phyloP scores from a whole-genome alignment of 2,888 invertebrate genomes.

The Lottia scabra region DNA sequence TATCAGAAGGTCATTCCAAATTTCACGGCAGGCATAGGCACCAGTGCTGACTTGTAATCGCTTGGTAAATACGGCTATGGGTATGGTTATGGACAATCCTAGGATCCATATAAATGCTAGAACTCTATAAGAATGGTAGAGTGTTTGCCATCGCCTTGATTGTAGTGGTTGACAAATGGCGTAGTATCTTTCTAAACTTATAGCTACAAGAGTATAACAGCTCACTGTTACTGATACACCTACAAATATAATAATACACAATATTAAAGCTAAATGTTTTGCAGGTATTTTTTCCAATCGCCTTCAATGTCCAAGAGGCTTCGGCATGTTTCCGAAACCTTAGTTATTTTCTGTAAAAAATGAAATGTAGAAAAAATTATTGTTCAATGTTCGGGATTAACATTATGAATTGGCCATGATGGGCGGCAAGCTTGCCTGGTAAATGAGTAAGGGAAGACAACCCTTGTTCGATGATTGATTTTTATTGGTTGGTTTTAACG shows the following conservation, averaged over 20 bases:
- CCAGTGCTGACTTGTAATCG: conserved; percentile 19
- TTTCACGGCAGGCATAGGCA: conserved; percentile 50
- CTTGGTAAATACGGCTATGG: conserved; percentile 73
- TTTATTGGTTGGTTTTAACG: too few species aligned
- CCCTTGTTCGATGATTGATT: too few species aligned
- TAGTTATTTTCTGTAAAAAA: too few species aligned
- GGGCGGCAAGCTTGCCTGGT: too few species aligned
- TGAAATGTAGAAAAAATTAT: too few species aligned
- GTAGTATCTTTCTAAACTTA: conserved; percentile 83
- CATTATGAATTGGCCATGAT: too few species aligned
- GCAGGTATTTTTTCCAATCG: too few species aligned
- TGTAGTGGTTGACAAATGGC: conserved; percentile 83
- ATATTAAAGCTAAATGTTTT: too few species aligned
- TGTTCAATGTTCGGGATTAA: too few species aligned
- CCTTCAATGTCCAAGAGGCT: too few species aligned
- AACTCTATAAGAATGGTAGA: conserved; percentile 77
- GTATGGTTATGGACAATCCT: conserved; percentile 77
- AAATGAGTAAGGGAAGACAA: too few species aligned
- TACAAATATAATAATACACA: conserved; percentile 61
- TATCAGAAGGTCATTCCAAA: conserved; percentile 60
- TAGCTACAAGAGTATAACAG: conserved; percentile 82
- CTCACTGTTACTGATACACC: conserved; percentile 82
- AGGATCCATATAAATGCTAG: conserved; percentile 70
- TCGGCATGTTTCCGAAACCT: too few species aligned
- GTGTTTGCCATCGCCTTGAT: conserved; percentile 81